Base-by-base conservation (phyloP, 2,113 vertebrate species). In the Xenopus tropicalis region DNA sequence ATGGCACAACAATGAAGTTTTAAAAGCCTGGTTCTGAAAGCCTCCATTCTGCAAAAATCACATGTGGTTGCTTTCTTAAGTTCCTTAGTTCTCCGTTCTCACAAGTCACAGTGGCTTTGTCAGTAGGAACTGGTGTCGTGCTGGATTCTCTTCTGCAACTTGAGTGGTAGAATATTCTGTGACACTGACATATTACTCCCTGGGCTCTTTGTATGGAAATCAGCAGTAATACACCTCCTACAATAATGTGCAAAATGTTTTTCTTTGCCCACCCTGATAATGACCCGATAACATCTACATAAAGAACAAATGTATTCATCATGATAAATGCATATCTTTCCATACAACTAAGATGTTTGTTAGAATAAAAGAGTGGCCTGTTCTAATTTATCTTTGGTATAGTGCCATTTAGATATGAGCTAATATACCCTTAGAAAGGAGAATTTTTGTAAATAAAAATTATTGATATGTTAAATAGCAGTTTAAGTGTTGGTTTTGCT, bases 1-100 rank as follows among this genome's bases (percentile, higher is more conserved):
- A 63, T 61, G 66, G 66, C 68, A 63, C 43, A 19, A 58, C 66
- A 56, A 76, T 76, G 73, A 74, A 74, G 43, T 69, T 75, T 66
- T 48, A 46, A 72, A 74, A 67, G 72, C 63, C 14, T 61, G n/a
- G 14, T 76, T 22, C 20, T 69, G 46, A 76, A 69, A 63, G 66
- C 66, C 51, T 61, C 66, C 23, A 44, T 75, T 63, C 58, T 76
- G 58, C 16, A 3, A 25, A 43, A n/a, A 69, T 62, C 51, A 54
- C 63, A 67, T 48, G n/a, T 23, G 19, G 42, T 51, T 14, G 14
- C n/a, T 61, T 68, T 69, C 66, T 75, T 69, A 69, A 69, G 57
- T 67, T 63, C 58, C 52, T 68, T 29, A 23, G 44, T 43, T 44
- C 17, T n/a, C 43, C 67, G n/a, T 69, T 25, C 73, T 69, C 59